These are phyloP conservation scores for Takifugu flavidus DNA, from an alignment of 2,113 vertebrate species.

Conservation along the genomic window DNA sequence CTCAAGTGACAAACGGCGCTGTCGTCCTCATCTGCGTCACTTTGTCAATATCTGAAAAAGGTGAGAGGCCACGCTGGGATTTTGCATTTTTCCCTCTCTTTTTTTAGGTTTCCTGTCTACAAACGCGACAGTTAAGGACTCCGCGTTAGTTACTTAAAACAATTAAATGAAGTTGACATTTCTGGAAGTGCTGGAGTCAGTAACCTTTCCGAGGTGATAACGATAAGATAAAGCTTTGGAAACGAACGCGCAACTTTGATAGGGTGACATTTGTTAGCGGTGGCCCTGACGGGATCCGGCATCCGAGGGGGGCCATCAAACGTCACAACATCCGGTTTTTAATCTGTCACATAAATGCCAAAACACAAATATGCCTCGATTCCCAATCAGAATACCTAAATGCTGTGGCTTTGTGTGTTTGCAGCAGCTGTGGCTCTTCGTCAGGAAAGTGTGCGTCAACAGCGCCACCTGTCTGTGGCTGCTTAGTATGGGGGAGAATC, in stretches of 20 bases:
- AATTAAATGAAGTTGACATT: too few relatives aligned
- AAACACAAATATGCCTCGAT: slow-evolving; percentile 25
- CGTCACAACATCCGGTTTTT: slow-evolving; percentile 6
- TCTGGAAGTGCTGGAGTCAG: too few relatives aligned
- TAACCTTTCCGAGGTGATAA: too few relatives aligned
- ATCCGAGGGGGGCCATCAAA: not conserved
- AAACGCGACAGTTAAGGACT: not conserved
- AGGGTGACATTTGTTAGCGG: slow-evolving; percentile 21
- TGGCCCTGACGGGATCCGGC: slow-evolving; percentile 3
- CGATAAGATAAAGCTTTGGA: not conserved
- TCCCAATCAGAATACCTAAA: slow-evolving; percentile 6
- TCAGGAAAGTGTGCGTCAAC: slow-evolving; percentile 17
- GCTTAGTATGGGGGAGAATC: slow-evolving; percentile 3
- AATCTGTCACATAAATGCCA: slow-evolving; percentile 8
- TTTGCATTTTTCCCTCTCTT: not conserved
- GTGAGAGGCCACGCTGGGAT: not conserved
- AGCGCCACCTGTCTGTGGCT: slow-evolving; percentile 63
- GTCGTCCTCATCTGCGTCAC: not conserved
- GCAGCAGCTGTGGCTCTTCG: slow-evolving; percentile 42
- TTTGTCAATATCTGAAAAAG: not conserved
- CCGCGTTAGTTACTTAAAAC: too few relatives aligned
- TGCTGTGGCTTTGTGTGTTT: slow-evolving; percentile 2
- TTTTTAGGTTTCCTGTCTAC: not conserved
- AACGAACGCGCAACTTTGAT: not conserved
- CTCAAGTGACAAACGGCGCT: slow-evolving; percentile 13